Evolutionary conservation across 2,888 invertebrate species (phyloP), one percentile per base, ranked within the genome.

Genomic region (Idaea dimidiata): DNA sequence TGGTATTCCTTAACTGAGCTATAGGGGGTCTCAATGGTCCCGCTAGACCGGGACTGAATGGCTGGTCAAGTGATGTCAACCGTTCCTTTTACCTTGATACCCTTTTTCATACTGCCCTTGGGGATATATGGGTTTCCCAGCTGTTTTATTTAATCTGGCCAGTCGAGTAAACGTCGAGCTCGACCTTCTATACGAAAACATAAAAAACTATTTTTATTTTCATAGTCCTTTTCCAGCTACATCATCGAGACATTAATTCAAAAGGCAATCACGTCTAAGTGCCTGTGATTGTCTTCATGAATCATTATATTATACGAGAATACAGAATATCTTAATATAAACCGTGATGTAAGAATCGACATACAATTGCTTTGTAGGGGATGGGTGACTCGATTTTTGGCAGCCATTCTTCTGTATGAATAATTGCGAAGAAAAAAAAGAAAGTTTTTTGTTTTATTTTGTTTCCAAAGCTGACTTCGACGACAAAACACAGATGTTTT

Each of bases 321-420:
- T 81, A 79, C 76, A 66, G 65, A 59, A 69, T 66, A 62, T 70
- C 77, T 77, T 74, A 79, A 83, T 76, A 77, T 76, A 77, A 70
- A 67, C 59, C 56, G 67, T 66, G 76, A 73, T 69, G 70, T 72
- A 73, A 56, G 54, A 55, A 3, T 56, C 17, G 18, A 6, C 2
- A 10, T 56, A 54, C 56, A 14, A 56, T 56, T 17, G 56, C 56
- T 56, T 56, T 56, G 56, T 56, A 17, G 17, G 16, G 54, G 16
- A 54, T 54, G 7, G 54, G 16, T 56, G 56, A 56, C 56, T 18
- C 17, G 18, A 16, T 16, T 17, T 56, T 56, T 56, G 56, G 56
- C 56, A 56, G 6, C 56, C 14, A 56, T 18, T 8, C 16, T 14
- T 56, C 14, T 56, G 56, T 7, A 18, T 10, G 8, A 6, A 18